These are phyloP conservation scores for Drosophila tristis DNA, from an alignment of 1,140 invertebrate species.

Conservation along the genomic window DNA sequence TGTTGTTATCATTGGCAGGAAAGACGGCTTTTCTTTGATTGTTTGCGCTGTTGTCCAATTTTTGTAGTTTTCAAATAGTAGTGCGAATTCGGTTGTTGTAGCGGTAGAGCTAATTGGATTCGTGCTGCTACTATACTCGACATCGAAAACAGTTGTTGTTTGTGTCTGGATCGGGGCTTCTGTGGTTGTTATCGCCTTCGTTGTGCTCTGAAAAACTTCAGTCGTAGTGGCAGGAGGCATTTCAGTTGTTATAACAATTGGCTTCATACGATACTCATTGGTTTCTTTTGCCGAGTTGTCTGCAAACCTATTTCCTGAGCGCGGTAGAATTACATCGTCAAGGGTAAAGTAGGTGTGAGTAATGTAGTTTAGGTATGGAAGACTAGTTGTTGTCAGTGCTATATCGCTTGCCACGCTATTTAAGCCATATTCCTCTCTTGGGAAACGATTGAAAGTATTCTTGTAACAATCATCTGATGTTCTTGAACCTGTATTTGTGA, in stretches of 20 bases:
- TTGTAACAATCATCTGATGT: constrained; percentile 19
- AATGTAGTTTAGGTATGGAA: constrained; percentile 44
- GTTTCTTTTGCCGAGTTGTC: constrained; percentile 12
- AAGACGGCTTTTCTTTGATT: background rate
- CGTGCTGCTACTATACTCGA: constrained; percentile 15
- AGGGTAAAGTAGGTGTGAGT: constrained; percentile 51
- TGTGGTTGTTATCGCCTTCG: constrained; percentile 13
- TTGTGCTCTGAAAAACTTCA: constrained; percentile 7
- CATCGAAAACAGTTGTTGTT: constrained; percentile 1
- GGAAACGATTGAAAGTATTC: background rate
- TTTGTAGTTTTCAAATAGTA: constrained; percentile 8
- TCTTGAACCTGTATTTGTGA: constrained; percentile 6
- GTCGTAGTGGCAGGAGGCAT: constrained; percentile 6
- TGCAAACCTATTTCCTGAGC: constrained; percentile 10
- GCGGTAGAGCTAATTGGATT: constrained; percentile 18
- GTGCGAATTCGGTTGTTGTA: constrained; percentile 10
- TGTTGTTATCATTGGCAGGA: background rate
- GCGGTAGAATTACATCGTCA: constrained; percentile 44
- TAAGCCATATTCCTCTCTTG: constrained; percentile 14
- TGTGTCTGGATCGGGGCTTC: background rate
- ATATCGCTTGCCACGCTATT: constrained; percentile 21
- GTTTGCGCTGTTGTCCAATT: constrained; percentile 29
- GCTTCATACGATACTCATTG: constrained; percentile 12
- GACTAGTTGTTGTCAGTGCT: constrained; percentile 33
- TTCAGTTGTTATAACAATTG: constrained; percentile 24